Evolutionary conservation across 2,113 vertebrate genomes (phyloP).

Genomic region (Taurulus bubalis): DNA sequence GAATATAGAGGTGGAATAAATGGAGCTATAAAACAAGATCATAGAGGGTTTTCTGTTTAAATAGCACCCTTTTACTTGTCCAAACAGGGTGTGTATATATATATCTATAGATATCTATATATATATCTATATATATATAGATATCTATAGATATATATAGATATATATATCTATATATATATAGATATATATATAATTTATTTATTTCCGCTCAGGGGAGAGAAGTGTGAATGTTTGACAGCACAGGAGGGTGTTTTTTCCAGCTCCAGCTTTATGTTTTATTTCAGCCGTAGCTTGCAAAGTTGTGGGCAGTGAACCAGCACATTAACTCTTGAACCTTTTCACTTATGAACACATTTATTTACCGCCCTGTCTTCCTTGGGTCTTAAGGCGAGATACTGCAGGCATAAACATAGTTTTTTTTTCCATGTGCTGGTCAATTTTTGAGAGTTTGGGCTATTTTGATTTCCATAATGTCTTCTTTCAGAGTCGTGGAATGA

Average conservation of each 20-base stretch:
- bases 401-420: not conserved
- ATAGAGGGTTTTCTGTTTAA: not conserved
- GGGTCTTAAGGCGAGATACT: not conserved
- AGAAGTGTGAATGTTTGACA: constrained; percentile 1
- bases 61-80: not conserved
- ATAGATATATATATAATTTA: not conserved
- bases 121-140: not conserved
- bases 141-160: not conserved
- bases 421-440: not conserved
- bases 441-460: not conserved
- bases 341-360: constrained; percentile 7
- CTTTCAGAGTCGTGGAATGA: not conserved
- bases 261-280: constrained; percentile 19
- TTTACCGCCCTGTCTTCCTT: not conserved
- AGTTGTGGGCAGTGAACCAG: constrained; percentile 29
- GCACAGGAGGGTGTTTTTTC: constrained; percentile 4
- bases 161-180: not conserved
- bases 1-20: not conserved
- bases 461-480: not conserved
- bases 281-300: not conserved
- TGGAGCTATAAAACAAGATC: not conserved
- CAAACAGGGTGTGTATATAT: not conserved
- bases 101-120: not conserved
- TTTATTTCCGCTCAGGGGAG: not conserved
- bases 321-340: constrained; percentile 27